Conservation (phyloP, 2,113 vertebrate genomes). For the Xyrauchen texanus region DNA sequence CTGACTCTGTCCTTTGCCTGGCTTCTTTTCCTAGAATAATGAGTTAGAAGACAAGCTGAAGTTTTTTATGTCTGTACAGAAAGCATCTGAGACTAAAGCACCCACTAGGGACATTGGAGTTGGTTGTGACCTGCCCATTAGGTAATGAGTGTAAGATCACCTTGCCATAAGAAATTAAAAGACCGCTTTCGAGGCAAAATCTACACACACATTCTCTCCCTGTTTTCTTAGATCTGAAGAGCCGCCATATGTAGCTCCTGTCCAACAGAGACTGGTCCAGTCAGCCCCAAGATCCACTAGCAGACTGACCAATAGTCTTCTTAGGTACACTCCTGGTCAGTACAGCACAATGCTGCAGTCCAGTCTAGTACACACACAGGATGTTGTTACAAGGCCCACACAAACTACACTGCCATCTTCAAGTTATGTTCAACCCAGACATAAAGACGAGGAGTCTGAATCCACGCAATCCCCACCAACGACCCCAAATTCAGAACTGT, state of each 20-base stretch:
- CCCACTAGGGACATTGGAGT: constrained; percentile 87
- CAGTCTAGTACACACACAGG: constrained; percentile 25
- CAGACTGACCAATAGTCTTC: constrained; percentile 71
- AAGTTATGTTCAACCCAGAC: constrained; percentile 25
- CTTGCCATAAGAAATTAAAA: constrained; percentile 39
- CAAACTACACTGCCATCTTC: constrained; percentile 41
- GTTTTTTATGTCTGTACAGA: constrained; percentile 87
- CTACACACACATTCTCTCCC: background rate
- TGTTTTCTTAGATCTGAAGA: constrained; percentile 33
- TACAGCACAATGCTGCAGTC: constrained; percentile 68
- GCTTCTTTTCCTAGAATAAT: constrained; percentile 87
- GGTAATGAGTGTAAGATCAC: constrained; percentile 72
- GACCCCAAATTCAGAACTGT: constrained; percentile 32
- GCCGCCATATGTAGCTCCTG: constrained; percentile 26
- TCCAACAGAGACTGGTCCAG: constrained; percentile 48
- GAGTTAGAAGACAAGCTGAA: constrained; percentile 95
- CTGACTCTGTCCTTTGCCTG: constrained; percentile 70
- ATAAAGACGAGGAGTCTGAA: constrained; percentile 50
- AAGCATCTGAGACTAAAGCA: constrained; percentile 54
- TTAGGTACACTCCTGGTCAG: constrained; percentile 70
- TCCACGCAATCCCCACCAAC: constrained; percentile 28
- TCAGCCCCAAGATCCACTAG: constrained; percentile 59
- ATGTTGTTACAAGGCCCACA: constrained; percentile 15
- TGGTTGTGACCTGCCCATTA: constrained; percentile 81
- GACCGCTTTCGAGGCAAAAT: constrained; percentile 23